A percentile compares a stretch with the other conserved stretches of the same genome.
These are phyloP conservation scores for Zapus hudsonius DNA, from an alignment of 2,113 vertebrate genomes.

Conservation along the genomic window DNA sequence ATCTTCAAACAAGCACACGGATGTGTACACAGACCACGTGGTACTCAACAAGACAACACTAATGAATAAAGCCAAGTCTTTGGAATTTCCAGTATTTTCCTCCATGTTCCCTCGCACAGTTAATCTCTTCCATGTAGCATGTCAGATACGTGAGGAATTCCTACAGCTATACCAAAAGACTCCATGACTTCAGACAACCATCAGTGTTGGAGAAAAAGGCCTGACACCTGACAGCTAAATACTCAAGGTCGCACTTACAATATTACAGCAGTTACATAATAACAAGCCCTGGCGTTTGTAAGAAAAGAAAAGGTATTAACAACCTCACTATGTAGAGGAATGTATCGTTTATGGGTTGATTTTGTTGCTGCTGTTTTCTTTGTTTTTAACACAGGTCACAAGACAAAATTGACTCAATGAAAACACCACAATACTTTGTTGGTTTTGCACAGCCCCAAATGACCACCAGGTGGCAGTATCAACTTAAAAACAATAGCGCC, in stretches of 20 bases:
- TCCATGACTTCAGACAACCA: not conserved
- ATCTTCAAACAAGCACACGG: not conserved
- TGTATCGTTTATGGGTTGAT: not conserved
- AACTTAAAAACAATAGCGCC: slow-evolving; percentile 9
- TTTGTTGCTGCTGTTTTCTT: not conserved
- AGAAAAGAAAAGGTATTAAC: not conserved
- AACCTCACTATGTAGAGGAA: not conserved
- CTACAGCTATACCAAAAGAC: not conserved
- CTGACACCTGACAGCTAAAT: not conserved
- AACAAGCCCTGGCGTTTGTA: not conserved
- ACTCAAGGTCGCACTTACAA: not conserved
- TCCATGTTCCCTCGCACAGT: not conserved
- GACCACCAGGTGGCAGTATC: slow-evolving; percentile 70
- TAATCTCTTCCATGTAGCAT: not conserved
- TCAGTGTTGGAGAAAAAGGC: not conserved
- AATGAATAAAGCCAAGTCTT: not conserved
- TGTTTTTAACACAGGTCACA: slow-evolving; percentile 1
- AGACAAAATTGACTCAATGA: slow-evolving; percentile 18
- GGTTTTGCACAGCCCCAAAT: not conserved
- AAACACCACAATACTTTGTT: not conserved
- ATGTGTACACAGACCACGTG: not conserved
- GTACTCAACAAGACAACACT: not conserved
- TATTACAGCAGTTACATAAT: not conserved
- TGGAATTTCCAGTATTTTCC: not conserved
- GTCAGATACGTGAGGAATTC: not conserved